phyloP scores from a whole-genome alignment of 2,888 invertebrate species.

The Ormyrus pomaceus region DNA sequence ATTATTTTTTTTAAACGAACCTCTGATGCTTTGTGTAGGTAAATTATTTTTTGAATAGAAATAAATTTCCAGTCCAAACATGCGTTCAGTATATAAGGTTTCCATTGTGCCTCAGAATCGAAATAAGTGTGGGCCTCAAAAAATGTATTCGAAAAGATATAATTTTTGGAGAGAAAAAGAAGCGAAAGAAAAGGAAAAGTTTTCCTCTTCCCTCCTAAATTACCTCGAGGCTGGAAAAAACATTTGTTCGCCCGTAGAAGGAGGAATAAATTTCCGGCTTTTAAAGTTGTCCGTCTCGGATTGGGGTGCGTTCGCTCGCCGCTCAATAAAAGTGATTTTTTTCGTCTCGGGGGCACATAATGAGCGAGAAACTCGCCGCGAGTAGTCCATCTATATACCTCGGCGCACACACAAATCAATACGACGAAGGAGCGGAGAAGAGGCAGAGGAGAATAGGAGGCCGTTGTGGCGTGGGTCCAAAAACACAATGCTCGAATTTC shows the following conservation, averaged over 20 bases:
- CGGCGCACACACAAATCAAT: conserved; percentile 43
- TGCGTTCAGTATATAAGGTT: too few species aligned
- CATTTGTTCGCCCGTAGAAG: conserved; percentile 33
- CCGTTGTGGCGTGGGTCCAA: conserved; percentile 37
- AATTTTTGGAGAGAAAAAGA: conserved; percentile 2
- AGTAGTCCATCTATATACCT: conserved; percentile 1
- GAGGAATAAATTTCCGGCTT: conserved; percentile 49
- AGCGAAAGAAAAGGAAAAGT: conserved; percentile 1
- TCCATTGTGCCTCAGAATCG: conserved; percentile 26
- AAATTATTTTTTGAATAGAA: too few species aligned
- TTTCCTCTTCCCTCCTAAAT: conserved; percentile 25
- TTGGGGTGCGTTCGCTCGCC: not conserved
- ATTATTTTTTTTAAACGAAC: too few species aligned
- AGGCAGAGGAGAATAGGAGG: not conserved
- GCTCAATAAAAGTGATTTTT: conserved; percentile 51
- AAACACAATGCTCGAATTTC: conserved; percentile 54
- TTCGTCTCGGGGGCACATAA: conserved; percentile 32
- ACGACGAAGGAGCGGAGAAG: conserved; percentile 1
- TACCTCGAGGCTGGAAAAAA: conserved; percentile 20
- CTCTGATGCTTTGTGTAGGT: too few species aligned
- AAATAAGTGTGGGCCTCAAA: not conserved
- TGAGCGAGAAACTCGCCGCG: conserved; percentile 25
- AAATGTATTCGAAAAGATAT: not conserved
- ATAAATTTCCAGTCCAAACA: too few species aligned
- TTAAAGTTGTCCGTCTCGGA: conserved; percentile 15